Conservation (phyloP, 2,113 vertebrate genomes). For the Pholis gunnellus region DNA sequence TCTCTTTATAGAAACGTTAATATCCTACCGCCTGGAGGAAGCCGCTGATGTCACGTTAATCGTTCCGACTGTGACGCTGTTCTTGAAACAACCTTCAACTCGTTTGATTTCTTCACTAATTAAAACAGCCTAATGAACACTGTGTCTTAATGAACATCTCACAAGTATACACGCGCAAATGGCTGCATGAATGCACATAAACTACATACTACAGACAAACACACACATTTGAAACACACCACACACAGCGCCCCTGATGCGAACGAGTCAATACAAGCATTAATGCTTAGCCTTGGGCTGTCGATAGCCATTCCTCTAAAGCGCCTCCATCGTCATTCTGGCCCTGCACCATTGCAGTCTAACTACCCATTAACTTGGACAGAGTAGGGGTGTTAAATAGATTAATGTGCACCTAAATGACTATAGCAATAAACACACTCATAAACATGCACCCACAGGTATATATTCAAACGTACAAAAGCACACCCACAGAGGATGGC, state of each 20-base stretch:
- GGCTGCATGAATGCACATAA: conserved; percentile 15
- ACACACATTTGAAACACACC: conserved; percentile 41
- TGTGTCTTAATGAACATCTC: conserved; percentile 65
- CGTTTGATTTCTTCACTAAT: conserved; percentile 68
- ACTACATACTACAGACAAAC: conserved; percentile 33
- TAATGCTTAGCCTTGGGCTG: conserved; percentile 69
- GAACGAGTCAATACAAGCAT: conserved; percentile 64
- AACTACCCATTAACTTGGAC: conserved; percentile 76
- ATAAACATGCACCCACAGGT: conserved; percentile 76
- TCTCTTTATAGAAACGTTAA: conserved; percentile 56
- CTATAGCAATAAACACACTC: conserved; percentile 72
- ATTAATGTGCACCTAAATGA: conserved; percentile 74
- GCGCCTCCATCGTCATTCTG: conserved; percentile 67
- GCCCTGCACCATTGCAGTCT: conserved; percentile 71
- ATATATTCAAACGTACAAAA: conserved; percentile 49
- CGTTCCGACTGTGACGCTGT: conserved; percentile 45
- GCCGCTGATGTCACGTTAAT: conserved; percentile 59
- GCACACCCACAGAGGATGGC: conserved; percentile 13
- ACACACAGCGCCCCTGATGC: conserved; percentile 56
- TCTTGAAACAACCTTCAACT: conserved; percentile 78
- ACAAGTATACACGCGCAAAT: conserved; percentile 18
- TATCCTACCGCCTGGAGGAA: conserved; percentile 69
- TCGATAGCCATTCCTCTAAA: conserved; percentile 73
- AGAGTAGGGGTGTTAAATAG: conserved; percentile 69
- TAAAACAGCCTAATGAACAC: conserved; percentile 64